Base-by-base conservation (phyloP, 2,888 invertebrate genomes). In the Scelioninae gen. 1 region DNA sequence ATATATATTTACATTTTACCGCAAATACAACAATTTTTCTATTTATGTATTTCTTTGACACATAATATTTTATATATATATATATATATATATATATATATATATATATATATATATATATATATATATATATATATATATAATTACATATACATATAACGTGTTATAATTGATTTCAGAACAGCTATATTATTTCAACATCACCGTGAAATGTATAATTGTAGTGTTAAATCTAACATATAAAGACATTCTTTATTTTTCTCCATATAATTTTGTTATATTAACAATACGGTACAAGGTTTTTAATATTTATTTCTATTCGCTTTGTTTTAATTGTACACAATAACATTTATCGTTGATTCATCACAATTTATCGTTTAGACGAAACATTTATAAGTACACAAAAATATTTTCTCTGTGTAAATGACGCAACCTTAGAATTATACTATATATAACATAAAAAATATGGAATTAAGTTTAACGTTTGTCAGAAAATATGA, bases 201-300 rank as follows among this genome's bases (percentile, higher is more conserved):
- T 62, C 38, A 45, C 43, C 60, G 68, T 68, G 51, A 68, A 76
- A 76, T 76, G 29, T 76, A 31, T 60, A 75, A 76, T 68, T 53
- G 68, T 66, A 53, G 51, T 40, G 53, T 60, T 76, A 62, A 62
- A 65, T 60, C 55, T 74, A 76, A 76, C 76, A 76, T 76, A 60
- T 40, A 68, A 66, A 76, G 76, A 76, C n/a, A n/a, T n/a, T n/a
- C n/a, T n/a, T n/a, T 60, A 68, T 66, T 56, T 66, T 66, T 53
- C 23, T 32, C 7, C 53, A 31, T 31, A 31, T 68, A 31, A 53
- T 34, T 68, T 45, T 3, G 34, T 60, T n/a, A 71, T n/a, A 29
- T 51, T 60, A 51, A 71, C 58, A 69, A 23, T 55, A 55, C 40
- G 53, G n/a, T n/a, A n/a, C n/a, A n/a, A n/a, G n/a, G n/a, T n/a